phyloP scores from a whole-genome alignment of 1,140 invertebrate species.

The Drosophila repletoides region DNA sequence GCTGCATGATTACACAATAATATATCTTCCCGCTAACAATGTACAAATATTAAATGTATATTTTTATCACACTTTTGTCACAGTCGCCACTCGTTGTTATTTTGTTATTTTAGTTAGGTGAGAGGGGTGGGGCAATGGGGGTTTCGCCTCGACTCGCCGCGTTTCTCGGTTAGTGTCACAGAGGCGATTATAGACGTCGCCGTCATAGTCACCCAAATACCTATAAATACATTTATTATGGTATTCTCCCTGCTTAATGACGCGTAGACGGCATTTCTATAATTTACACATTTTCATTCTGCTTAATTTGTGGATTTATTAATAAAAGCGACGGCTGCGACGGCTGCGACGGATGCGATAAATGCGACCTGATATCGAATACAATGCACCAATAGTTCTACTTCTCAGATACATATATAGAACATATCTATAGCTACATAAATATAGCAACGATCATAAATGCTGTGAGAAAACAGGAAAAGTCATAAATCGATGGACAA shows the following conservation, averaged over 20 bases:
- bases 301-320: slow-evolving; percentile 64
- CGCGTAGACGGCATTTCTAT: slow-evolving; percentile 71
- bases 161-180: slow-evolving; percentile 79
- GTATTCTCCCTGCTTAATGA: slow-evolving; percentile 79
- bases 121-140: neutral
- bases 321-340: slow-evolving; percentile 40
- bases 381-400: slow-evolving; percentile 16
- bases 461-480: slow-evolving; percentile 44
- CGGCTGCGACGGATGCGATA: slow-evolving; percentile 5
- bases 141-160: slow-evolving; percentile 6
- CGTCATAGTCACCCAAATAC: slow-evolving; percentile 76
- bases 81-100: slow-evolving; percentile 22
- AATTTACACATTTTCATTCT: slow-evolving; percentile 72
- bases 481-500: slow-evolving; percentile 21
- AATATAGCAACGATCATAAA: slow-evolving; percentile 48
- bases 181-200: slow-evolving; percentile 65
- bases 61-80: slow-evolving; percentile 75
- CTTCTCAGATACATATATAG: neutral
- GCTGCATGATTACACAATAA: slow-evolving; percentile 63
- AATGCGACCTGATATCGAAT: slow-evolving; percentile 36
- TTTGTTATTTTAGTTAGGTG: neutral
- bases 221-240: slow-evolving; percentile 80
- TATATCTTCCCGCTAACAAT: slow-evolving; percentile 79
- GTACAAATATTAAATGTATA: slow-evolving; percentile 80
- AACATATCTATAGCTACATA: slow-evolving; percentile 2